phyloP scores from a whole-genome alignment of 2,888 invertebrate genomes.

The Tetranychus truncatus region DNA sequence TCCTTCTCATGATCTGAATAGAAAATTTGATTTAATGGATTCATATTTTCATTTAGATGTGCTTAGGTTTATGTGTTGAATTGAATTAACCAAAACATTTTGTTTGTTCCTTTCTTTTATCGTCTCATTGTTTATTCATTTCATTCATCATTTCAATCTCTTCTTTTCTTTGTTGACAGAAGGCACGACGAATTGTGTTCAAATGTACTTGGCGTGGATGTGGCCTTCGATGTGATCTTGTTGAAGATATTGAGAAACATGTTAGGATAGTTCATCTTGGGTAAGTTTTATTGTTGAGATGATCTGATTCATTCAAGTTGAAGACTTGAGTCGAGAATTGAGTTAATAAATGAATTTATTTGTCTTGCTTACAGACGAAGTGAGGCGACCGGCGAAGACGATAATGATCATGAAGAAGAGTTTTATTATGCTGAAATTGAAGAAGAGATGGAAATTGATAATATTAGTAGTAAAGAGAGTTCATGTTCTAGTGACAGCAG shows the following conservation, averaged over 20 bases:
- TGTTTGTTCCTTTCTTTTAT: neutral
- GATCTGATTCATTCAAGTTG: neutral
- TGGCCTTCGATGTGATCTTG: slow-evolving; percentile 52
- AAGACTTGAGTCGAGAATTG: neutral
- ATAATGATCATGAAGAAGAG: slow-evolving; percentile 26
- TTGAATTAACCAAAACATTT: neutral
- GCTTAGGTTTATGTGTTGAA: neutral
- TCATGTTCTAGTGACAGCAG: slow-evolving; percentile 13
- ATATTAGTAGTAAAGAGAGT: slow-evolving; percentile 10
- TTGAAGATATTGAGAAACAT: slow-evolving; percentile 66
- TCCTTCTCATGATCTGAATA: slow-evolving; percentile 1
- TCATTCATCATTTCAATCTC: neutral
- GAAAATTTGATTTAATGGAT: neutral
- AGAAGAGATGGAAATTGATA: slow-evolving; percentile 15
- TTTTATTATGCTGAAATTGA: slow-evolving; percentile 28
- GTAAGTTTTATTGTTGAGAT: slow-evolving; percentile 42
- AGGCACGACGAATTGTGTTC: slow-evolving; percentile 30
- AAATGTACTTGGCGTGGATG: slow-evolving; percentile 85
- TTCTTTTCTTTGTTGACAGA: neutral
- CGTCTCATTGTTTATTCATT: neutral
- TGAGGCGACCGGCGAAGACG: neutral
- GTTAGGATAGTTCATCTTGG: slow-evolving; percentile 70
- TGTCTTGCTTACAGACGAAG: neutral
- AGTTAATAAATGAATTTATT: neutral
- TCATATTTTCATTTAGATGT: neutral